Base-by-base conservation (phyloP, 2,113 vertebrate genomes). In the Silurus asotus region DNA sequence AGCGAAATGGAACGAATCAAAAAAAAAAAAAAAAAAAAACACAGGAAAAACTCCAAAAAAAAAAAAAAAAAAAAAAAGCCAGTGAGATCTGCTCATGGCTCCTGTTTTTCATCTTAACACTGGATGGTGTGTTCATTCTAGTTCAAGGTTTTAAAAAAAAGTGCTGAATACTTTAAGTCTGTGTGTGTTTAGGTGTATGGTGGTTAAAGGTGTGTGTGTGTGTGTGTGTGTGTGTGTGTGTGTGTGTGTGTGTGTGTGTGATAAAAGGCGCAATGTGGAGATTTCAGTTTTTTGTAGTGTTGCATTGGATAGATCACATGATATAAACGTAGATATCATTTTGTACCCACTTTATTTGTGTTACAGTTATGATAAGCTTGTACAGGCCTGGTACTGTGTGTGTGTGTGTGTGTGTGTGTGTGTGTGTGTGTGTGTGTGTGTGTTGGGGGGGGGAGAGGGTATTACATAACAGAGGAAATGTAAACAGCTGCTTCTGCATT, bases 1-100 rank as follows among this genome's bases (percentile, higher is more conserved):
- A 95, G 93, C 25, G 72, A 48, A 23, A 17, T 17, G 20, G 25
- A 53, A 37, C 37, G 37, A 37, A 37, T 37, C 37, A 37, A 37
- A 37, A 37, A 11, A 78, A 65, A 37, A 28, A 25, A 78, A 65
- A 37, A 28, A 25, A n/a, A 51, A 67, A 56, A 48, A 55, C n/a
- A n/a, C n/a, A n/a, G n/a, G n/a, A n/a, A n/a, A n/a, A n/a, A n/a
- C n/a, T n/a, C n/a, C n/a, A n/a, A n/a, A n/a, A n/a, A n/a, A n/a
- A n/a, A 37, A 37, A 37, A 37, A 11, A 78, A 65, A 37, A 28
- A 25, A n/a, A 51, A 67, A 56, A 48, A 55, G 49, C 8, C 19
- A 55, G 13, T 6, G 51, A 58, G 59, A 48, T 77, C 2, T 23
- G 74, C 20, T 15, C 37, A 13, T 55, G 8, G 75, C 74, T 55